These are phyloP conservation scores for Microtus montanus DNA, from an alignment of 2,113 vertebrate species.

Conservation along the genomic window DNA sequence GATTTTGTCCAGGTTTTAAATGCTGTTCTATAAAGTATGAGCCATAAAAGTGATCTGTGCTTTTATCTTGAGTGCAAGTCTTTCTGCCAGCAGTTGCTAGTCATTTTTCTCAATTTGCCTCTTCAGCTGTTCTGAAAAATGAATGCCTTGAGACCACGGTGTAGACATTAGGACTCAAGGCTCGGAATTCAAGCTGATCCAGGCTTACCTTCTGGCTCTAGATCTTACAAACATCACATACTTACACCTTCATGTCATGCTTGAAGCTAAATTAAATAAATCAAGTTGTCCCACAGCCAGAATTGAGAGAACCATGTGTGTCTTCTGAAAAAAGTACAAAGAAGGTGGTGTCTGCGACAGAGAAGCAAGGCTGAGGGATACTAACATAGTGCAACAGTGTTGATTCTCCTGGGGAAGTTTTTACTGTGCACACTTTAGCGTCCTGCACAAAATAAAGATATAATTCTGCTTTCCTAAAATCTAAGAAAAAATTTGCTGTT, in stretches of 20 bases:
- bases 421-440: not conserved
- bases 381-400: not conserved
- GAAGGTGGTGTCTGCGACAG: not conserved
- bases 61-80: slow-evolving; percentile 16
- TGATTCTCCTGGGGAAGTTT: not conserved
- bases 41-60: not conserved
- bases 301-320: not conserved
- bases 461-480: not conserved
- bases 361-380: slow-evolving; percentile 7
- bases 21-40: not conserved
- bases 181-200: not conserved
- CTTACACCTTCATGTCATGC: not conserved
- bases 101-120: slow-evolving; percentile 21
- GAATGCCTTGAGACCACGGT: not conserved
- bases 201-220: not conserved
- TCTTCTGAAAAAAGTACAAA: not conserved
- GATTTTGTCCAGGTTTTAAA: not conserved
- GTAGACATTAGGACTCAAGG: not conserved
- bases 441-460: not conserved
- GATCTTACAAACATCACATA: not conserved
- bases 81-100: slow-evolving; percentile 23
- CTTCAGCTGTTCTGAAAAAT: slow-evolving; percentile 10
- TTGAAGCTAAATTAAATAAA: slow-evolving; percentile 27
- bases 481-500: not conserved
- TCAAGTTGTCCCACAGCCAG: not conserved